Conservation (phyloP, 1,140 invertebrate genomes). For the Augochlora pura region DNA sequence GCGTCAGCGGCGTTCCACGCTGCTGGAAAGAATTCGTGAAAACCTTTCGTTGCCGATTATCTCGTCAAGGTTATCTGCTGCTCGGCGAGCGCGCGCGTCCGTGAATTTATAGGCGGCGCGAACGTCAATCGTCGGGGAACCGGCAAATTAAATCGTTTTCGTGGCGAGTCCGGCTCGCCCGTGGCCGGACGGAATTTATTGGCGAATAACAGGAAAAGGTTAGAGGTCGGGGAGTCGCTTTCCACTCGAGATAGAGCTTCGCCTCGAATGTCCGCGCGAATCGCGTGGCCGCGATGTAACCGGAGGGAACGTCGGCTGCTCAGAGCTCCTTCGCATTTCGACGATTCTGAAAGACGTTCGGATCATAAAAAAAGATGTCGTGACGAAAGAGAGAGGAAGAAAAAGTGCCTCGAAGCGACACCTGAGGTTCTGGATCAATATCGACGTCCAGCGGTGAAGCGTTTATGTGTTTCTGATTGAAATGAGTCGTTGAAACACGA, state of each 20-base stretch:
- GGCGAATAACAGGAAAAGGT: slow-evolving; percentile 28
- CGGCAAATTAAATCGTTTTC: slow-evolving; percentile 49
- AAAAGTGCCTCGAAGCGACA: too few relatives aligned
- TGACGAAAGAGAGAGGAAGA: too few relatives aligned
- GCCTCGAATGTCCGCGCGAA: too few relatives aligned
- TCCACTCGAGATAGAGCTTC: neutral
- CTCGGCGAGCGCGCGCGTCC: neutral
- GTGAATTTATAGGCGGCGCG: slow-evolving; percentile 49
- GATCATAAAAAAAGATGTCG: too few relatives aligned
- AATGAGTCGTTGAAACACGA: too few relatives aligned
- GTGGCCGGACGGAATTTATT: slow-evolving; percentile 35
- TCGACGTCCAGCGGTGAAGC: too few relatives aligned
- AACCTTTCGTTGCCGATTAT: slow-evolving; percentile 43
- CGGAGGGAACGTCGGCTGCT: too few relatives aligned
- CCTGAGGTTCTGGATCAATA: too few relatives aligned
- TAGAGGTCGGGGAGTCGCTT: slow-evolving; percentile 16
- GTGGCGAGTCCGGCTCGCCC: neutral
- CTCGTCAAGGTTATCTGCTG: slow-evolving; percentile 52
- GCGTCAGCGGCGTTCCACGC: neutral
- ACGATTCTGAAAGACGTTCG: too few relatives aligned
- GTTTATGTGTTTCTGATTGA: too few relatives aligned
- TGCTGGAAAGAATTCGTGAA: slow-evolving; percentile 29
- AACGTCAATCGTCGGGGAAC: slow-evolving; percentile 4
- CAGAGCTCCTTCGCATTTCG: too few relatives aligned
- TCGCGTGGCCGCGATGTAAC: too few relatives aligned